Conservation (phyloP, 2,888 invertebrate species). For the Odontomyia ornata region DNA sequence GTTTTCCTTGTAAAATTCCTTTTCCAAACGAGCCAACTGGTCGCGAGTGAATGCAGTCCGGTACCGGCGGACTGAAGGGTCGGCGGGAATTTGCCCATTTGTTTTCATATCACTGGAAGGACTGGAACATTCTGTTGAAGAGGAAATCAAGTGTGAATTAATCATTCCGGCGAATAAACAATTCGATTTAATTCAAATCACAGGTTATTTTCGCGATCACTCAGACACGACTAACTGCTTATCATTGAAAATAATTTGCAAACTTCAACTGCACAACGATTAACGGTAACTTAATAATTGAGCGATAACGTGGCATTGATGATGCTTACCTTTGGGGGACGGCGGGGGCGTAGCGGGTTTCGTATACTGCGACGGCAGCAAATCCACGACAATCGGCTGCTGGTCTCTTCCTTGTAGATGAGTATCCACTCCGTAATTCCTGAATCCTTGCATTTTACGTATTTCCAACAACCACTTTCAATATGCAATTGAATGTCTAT, state of each 20-base stretch:
- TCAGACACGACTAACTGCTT: too few species aligned
- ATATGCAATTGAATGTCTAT: background rate
- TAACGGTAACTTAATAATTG: background rate
- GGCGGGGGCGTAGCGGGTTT: slow-evolving; percentile 66
- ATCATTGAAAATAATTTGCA: too few species aligned
- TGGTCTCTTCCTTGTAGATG: slow-evolving; percentile 56
- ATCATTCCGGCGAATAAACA: background rate
- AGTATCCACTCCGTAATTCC: slow-evolving; percentile 62
- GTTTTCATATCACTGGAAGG: slow-evolving; percentile 55
- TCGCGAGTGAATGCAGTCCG: slow-evolving; percentile 97
- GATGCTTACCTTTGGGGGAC: slow-evolving; percentile 64
- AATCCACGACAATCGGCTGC: slow-evolving; percentile 68
- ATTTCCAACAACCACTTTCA: slow-evolving; percentile 12
- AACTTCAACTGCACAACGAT: background rate
- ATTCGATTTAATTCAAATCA: background rate
- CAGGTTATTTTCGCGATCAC: too few species aligned
- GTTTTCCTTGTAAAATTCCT: slow-evolving; percentile 96
- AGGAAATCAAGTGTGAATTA: background rate
- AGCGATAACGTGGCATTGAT: background rate
- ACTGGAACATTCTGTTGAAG: slow-evolving; percentile 64
- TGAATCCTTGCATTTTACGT: slow-evolving; percentile 64
- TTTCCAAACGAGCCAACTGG: slow-evolving; percentile 89
- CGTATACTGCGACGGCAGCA: slow-evolving; percentile 68
- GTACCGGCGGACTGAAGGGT: slow-evolving; percentile 84
- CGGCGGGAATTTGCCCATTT: slow-evolving; percentile 62